Evolutionary conservation across 1,140 invertebrate genomes (phyloP).

Genomic region (Tetramorium parvispinum): DNA sequence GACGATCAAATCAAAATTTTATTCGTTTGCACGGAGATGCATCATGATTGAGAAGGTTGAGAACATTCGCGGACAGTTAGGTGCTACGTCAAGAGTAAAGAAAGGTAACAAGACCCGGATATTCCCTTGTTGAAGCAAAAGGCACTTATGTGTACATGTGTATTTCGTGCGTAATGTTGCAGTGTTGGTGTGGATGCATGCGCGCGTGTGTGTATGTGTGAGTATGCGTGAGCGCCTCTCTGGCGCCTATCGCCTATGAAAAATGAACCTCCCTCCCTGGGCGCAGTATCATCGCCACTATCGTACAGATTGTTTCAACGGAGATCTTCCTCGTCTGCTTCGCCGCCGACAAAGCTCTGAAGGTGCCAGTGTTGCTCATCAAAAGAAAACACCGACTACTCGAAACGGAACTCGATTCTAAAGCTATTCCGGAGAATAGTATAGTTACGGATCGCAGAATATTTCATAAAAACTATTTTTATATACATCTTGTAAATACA

Average conservation of each 20-base stretch:
- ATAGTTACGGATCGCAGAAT: neutral
- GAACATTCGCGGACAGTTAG: conserved; percentile 39
- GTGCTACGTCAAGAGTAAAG: conserved; percentile 61
- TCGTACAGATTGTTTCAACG: conserved; percentile 67
- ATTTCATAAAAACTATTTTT: neutral
- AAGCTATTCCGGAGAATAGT: neutral
- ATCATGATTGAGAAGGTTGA: conserved; percentile 30
- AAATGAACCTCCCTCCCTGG: conserved; percentile 81
- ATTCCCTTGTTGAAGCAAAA: conserved; percentile 61
- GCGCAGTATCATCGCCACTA: conserved; percentile 68
- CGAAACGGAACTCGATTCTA: neutral
- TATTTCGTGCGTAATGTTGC: conserved; percentile 5
- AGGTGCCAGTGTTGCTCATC: conserved; percentile 53
- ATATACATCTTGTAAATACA: neutral
- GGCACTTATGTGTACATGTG: conserved; percentile 24
- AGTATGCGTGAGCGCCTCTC: conserved; percentile 77
- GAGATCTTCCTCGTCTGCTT: conserved; percentile 34
- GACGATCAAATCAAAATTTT: neutral
- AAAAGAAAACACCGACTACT: conserved; percentile 51
- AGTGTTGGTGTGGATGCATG: conserved; percentile 42
- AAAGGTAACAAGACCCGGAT: conserved; percentile 50
- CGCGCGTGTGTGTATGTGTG: conserved; percentile 39
- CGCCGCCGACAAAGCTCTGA: conserved; percentile 41
- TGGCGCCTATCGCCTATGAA: conserved; percentile 82
- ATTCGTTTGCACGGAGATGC: neutral